phyloP scores from a whole-genome alignment of 2,888 invertebrate genomes.

The Drosophila subsilvestris region DNA sequence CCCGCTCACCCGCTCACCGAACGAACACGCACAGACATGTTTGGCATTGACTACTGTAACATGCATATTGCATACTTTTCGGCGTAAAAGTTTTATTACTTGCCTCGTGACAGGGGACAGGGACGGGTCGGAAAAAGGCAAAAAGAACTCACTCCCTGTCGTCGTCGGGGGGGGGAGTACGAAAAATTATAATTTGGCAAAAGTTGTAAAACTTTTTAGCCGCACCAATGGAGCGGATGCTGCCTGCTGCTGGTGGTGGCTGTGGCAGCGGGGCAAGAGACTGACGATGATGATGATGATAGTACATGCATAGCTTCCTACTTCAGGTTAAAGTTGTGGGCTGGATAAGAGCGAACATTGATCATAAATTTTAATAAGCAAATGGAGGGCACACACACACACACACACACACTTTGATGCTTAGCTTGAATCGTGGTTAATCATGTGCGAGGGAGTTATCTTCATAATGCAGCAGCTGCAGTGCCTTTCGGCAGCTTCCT shows the following conservation, averaged over 20 bases:
- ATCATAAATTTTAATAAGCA: slow-evolving; percentile 68
- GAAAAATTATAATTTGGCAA: slow-evolving; percentile 60
- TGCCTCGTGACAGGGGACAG: slow-evolving; percentile 19
- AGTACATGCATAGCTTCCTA: not conserved
- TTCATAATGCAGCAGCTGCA: not conserved
- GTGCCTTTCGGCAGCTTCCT: too few species aligned
- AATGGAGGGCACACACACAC: slow-evolving; percentile 2
- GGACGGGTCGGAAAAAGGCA: not conserved
- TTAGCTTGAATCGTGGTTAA: slow-evolving; percentile 49
- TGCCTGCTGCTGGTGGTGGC: too few species aligned
- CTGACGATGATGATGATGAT: not conserved
- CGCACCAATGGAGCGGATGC: slow-evolving; percentile 6
- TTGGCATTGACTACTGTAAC: slow-evolving; percentile 61
- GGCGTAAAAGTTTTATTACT: slow-evolving; percentile 69
- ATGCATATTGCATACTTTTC: slow-evolving; percentile 63
- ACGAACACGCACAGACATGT: slow-evolving; percentile 15
- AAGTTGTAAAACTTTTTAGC: slow-evolving; percentile 64
- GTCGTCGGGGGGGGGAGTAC: not conserved
- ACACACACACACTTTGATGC: slow-evolving; percentile 19
- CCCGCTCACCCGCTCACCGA: not conserved
- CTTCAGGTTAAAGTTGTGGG: not conserved
- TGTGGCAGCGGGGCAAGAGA: not conserved
- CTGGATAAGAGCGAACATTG: slow-evolving; percentile 17
- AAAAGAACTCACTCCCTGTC: not conserved
- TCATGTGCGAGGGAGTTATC: slow-evolving; percentile 36